These are phyloP conservation scores for Esox niger DNA, from an alignment of 2,113 vertebrate species.

Conservation along the genomic window DNA sequence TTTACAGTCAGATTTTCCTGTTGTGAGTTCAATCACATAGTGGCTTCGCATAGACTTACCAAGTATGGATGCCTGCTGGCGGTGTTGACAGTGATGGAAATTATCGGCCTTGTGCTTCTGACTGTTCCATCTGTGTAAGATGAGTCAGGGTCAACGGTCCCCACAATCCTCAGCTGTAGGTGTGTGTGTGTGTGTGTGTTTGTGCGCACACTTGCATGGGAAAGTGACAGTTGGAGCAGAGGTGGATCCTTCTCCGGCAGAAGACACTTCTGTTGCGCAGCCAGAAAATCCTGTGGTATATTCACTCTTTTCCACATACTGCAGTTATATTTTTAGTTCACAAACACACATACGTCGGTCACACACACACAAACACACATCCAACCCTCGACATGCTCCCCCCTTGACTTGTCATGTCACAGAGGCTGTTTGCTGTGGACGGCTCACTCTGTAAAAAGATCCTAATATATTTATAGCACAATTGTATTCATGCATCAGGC, in stretches of 20 bases:
- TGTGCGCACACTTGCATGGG: too few relatives aligned
- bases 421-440: background rate
- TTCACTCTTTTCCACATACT: too few relatives aligned
- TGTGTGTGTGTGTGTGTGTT: too few relatives aligned
- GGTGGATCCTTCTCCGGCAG: background rate
- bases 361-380: conserved; percentile 1
- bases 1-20: background rate
- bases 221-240: too few relatives aligned
- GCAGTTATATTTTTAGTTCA: background rate
- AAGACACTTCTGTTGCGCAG: background rate
- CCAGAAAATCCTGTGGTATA: background rate
- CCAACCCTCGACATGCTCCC: background rate
- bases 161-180: too few relatives aligned
- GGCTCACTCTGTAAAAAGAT: background rate
- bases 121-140: too few relatives aligned
- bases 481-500: background rate
- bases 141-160: too few relatives aligned
- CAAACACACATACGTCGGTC: conserved; percentile 1
- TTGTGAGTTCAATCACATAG: too few relatives aligned
- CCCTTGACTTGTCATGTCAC: background rate
- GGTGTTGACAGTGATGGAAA: conserved; percentile 13
- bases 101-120: background rate
- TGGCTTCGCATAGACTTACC: too few relatives aligned
- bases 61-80: background rate
- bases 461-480: background rate